phyloP scores from a whole-genome alignment of 2,797 vertebrate species.

The Phoeniculus purpureus region DNA sequence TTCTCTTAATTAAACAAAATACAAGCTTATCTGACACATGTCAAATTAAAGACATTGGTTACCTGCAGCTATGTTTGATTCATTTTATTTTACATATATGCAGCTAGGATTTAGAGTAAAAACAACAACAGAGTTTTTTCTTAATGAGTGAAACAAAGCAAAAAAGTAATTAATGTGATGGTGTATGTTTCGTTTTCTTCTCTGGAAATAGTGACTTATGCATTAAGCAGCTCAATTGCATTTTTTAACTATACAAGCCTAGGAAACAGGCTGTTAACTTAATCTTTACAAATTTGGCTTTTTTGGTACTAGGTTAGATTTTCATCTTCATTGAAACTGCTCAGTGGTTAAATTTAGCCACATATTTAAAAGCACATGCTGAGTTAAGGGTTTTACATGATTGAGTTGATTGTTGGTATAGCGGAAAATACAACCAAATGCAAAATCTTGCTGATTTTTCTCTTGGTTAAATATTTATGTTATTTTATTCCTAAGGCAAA shows the following conservation, averaged over 20 bases:
- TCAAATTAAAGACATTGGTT: slow-evolving; percentile 33
- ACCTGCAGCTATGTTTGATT: slow-evolving; percentile 51
- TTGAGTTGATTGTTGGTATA: background rate
- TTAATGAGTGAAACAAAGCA: slow-evolving; percentile 7
- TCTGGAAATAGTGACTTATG: slow-evolving; percentile 16
- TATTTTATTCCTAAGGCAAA: background rate
- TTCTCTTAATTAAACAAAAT: slow-evolving; percentile 65
- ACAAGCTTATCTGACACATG: slow-evolving; percentile 56
- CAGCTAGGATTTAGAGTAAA: slow-evolving; percentile 31
- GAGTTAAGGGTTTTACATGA: background rate
- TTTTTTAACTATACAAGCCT: slow-evolving; percentile 29
- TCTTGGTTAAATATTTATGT: background rate
- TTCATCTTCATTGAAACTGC: background rate
- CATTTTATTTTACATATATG: slow-evolving; percentile 43
- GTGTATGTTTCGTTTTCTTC: background rate
- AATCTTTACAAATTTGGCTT: background rate
- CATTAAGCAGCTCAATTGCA: background rate
- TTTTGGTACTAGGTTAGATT: slow-evolving; percentile 32
- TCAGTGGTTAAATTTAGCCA: background rate
- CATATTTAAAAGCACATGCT: background rate
- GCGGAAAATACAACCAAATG: background rate
- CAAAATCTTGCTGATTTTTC: background rate
- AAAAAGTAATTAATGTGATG: slow-evolving; percentile 18
- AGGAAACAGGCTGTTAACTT: background rate
- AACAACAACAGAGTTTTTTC: slow-evolving; percentile 24